phyloP scores from a whole-genome alignment of 2,113 vertebrate species.

The Aphelocoma coerulescens region DNA sequence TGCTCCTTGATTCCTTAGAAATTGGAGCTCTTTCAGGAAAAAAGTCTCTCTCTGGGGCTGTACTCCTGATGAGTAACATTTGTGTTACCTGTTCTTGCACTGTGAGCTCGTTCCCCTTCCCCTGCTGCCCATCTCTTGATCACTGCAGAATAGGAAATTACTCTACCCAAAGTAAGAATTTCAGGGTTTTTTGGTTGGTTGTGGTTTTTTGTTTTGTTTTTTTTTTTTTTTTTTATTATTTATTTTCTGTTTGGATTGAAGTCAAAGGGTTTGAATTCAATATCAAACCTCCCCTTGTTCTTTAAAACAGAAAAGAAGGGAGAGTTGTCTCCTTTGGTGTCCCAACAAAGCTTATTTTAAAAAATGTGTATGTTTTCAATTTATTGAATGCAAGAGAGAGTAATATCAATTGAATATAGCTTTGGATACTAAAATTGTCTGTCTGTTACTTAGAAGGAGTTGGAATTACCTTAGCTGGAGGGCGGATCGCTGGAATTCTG shows the following conservation, averaged over 20 bases:
- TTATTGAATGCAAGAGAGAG: background rate
- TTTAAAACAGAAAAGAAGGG: background rate
- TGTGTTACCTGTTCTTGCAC: background rate
- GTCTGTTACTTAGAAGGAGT: background rate
- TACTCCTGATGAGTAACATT: background rate
- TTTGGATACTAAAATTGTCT: background rate
- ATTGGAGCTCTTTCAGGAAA: background rate
- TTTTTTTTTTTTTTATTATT: rapidly evolving
- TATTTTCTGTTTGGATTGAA: background rate
- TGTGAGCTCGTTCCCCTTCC: background rate
- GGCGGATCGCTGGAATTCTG: background rate
- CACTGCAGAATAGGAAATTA: background rate
- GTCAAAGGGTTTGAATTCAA: background rate
- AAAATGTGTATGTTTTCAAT: background rate
- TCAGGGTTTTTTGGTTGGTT: background rate
- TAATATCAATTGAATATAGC: background rate
- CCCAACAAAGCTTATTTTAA: background rate
- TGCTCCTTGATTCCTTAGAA: background rate
- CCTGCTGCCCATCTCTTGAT: background rate
- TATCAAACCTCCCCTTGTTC: background rate
- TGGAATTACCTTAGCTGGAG: background rate
- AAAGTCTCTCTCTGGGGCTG: background rate
- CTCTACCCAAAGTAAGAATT: background rate
- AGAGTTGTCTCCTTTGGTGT: background rate
- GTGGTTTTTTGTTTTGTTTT: rapidly evolving